Percentiles rank a stretch among this genome's conserved stretches.
phyloP scores from a whole-genome alignment of 2,888 invertebrate genomes.

The Ethmia dodecea region DNA sequence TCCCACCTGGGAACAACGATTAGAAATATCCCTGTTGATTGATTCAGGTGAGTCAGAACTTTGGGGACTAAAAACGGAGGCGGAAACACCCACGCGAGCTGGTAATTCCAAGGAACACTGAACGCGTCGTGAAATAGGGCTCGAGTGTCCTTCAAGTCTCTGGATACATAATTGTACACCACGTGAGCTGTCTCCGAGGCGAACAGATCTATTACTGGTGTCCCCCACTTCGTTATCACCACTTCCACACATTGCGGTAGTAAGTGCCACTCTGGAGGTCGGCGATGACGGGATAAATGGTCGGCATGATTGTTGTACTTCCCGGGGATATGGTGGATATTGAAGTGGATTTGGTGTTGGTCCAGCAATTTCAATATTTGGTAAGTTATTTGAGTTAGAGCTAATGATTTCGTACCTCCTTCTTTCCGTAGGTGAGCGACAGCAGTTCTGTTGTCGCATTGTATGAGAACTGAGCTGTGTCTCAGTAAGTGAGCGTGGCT shows the following conservation, averaged over 20 bases:
- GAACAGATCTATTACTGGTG: conserved; percentile 17
- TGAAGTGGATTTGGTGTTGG: conserved; percentile 10
- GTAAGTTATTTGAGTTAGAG: neutral
- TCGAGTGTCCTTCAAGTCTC: neutral
- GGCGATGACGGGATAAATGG: conserved; percentile 11
- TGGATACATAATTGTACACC: conserved; percentile 10
- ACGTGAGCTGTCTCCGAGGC: conserved; percentile 13
- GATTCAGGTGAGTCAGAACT: conserved; percentile 23
- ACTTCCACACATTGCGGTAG: conserved; percentile 6
- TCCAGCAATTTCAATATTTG: conserved; percentile 2
- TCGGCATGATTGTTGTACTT: conserved; percentile 16
- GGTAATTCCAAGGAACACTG: conserved; percentile 23
- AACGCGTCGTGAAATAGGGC: conserved; percentile 20
- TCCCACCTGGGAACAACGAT: conserved; percentile 9
- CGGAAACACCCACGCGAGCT: conserved; percentile 28
- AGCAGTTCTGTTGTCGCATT: no score
- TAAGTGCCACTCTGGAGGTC: conserved; percentile 22
- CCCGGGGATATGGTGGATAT: conserved; percentile 17
- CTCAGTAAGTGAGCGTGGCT: no score
- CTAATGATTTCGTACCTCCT: conserved; percentile 20
- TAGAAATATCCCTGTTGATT: conserved; percentile 12
- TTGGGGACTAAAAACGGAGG: conserved; percentile 26
- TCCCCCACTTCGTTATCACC: conserved; percentile 18
- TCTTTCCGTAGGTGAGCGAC: conserved; percentile 23
- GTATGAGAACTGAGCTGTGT: no score